Evolutionary conservation across 1,140 invertebrate genomes (phyloP).

Genomic region (Drosophila repleta): DNA sequence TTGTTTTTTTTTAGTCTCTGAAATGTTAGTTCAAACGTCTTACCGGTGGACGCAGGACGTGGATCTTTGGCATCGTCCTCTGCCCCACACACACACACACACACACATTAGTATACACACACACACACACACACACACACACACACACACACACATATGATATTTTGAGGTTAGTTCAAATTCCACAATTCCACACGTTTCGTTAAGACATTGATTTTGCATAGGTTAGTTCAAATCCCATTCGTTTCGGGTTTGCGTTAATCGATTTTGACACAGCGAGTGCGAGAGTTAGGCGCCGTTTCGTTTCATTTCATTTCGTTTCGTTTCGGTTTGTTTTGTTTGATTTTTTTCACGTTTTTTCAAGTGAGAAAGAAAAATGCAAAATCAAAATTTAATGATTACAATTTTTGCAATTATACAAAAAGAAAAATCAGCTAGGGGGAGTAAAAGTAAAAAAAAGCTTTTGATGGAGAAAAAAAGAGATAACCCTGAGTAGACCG

Average conservation of each 20-base stretch:
- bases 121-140: neutral
- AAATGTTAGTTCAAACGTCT: slow-evolving; percentile 34
- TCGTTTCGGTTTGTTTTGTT: slow-evolving; percentile 19
- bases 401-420: slow-evolving; percentile 9
- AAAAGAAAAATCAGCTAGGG: neutral
- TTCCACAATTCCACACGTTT: slow-evolving; percentile 12
- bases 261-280: neutral
- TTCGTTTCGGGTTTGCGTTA: slow-evolving; percentile 4
- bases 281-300: slow-evolving; percentile 1
- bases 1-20: slow-evolving; percentile 1
- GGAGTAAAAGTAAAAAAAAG: neutral
- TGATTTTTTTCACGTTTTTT: too few species aligned
- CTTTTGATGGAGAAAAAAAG: too few species aligned
- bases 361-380: slow-evolving; percentile 43
- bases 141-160: slow-evolving; percentile 2
- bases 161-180: neutral
- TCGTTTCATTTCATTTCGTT: slow-evolving; percentile 5
- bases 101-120: neutral
- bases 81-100: slow-evolving; percentile 20
- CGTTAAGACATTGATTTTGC: neutral
- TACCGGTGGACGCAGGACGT: slow-evolving; percentile 67
- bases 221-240: slow-evolving; percentile 3
- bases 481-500: too few species aligned
- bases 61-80: slow-evolving; percentile 72
- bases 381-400: slow-evolving; percentile 45